Evolutionary conservation across 2,797 vertebrate genomes (phyloP).

Genomic region (Neopelma chrysocephalum): DNA sequence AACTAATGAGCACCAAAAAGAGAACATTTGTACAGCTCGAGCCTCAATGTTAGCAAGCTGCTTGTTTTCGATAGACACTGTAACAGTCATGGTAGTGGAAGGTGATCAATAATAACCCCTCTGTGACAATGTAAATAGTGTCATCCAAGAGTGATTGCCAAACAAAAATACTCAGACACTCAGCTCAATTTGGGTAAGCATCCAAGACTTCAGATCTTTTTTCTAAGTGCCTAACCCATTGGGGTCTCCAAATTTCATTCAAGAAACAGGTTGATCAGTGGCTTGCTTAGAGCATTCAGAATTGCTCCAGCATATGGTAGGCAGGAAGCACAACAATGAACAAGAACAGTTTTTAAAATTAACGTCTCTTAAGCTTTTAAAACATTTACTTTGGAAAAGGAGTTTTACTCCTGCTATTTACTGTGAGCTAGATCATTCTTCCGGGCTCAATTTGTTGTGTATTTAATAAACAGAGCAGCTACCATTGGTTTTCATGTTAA

Average conservation of each 20-base stretch:
- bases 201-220: neutral
- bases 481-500: neutral
- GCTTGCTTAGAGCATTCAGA: neutral
- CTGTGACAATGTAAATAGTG: neutral
- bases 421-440: neutral
- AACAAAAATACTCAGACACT: neutral
- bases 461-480: neutral
- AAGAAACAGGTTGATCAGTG: neutral
- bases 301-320: neutral
- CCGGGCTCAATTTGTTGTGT: neutral
- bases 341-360: neutral
- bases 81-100: neutral
- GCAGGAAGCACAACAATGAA: neutral
- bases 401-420: neutral
- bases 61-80: slow-evolving; percentile 31
- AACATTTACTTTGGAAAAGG: neutral
- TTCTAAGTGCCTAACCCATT: neutral
- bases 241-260: neutral
- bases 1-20: slow-evolving; percentile 40
- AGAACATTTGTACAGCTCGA: slow-evolving; percentile 42
- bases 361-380: neutral
- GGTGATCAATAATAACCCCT: slow-evolving; percentile 26
- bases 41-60: slow-evolving; percentile 29
- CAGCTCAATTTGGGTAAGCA: neutral
- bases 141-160: neutral